Base-by-base conservation (phyloP, 2,797 vertebrate species). In the Chelmon rostratus region DNA sequence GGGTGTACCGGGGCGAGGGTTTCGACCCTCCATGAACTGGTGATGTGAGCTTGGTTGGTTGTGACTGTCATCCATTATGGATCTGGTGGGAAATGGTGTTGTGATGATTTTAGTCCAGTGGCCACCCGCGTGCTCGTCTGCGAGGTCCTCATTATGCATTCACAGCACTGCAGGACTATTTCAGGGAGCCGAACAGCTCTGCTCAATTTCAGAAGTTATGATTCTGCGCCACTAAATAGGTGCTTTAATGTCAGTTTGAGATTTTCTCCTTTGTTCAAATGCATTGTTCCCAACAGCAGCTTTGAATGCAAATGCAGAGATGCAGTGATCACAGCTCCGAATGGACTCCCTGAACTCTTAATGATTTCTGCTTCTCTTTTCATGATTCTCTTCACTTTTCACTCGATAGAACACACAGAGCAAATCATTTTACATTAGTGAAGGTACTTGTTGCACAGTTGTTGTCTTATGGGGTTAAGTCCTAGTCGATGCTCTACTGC, bases 31-130 rank as follows among this genome's bases (percentile, higher is more conserved):
- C 13, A 10, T 57, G 70, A 90, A 79, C 84, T 11, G 61, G 25
- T 33, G 80, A 70, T 73, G 89, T 87, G 84, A 70, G 74, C 70
- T n/a, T 71, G 61, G 54, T 85, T 25, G 68, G 77, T 71, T 58
- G 74, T 37, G 72, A 44, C 64, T 61, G 68, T 73, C 88, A 85
- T 90, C 77, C 57, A 81, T 87, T 90, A 90, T 88, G 73, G 46
- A 90, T 87, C 70, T 2, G 35, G 44, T 35, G 47, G 59, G 66
- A 76, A 79, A 80, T 53, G 64, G 62, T 53, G 66, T 78, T 81
- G 73, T 70, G 76, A 77, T 76, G 81, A 76, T 86, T 91, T 86
- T 11, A 3, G 75, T 79, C 67, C 69, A 12, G 49, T 31, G 56
- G 46, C 31, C 18, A 13, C 25, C 23, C 2, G 53, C 33, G 61